A percentile compares a stretch with the other conserved stretches of the same genome.
These are phyloP conservation scores for Hedychridium roseum DNA, from an alignment of 2,888 invertebrate species.

Conservation along the genomic window DNA sequence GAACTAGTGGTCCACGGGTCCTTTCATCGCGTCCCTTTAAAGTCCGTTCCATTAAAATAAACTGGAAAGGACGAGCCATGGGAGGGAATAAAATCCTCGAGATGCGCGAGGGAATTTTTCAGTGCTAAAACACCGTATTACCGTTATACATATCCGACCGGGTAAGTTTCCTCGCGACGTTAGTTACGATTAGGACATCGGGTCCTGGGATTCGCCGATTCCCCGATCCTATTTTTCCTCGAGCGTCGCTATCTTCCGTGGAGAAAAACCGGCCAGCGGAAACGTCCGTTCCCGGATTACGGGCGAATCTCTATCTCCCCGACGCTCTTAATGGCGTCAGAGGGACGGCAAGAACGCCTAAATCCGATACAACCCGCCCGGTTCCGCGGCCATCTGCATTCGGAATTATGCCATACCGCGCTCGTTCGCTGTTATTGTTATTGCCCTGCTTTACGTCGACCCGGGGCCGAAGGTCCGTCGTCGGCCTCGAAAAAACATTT, in stretches of 20 bases:
- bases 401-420: no score
- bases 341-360: not conserved
- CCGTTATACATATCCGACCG: slow-evolving; percentile 25
- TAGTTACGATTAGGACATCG: slow-evolving; percentile 38
- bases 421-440: no score
- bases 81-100: no score
- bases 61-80: no score
- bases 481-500: no score
- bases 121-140: slow-evolving; percentile 20
- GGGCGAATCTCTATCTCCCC: slow-evolving; percentile 11
- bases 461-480: no score
- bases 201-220: slow-evolving; percentile 35
- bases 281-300: slow-evolving; percentile 17
- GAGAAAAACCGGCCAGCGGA: slow-evolving; percentile 11
- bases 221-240: slow-evolving; percentile 36
- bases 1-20: no score
- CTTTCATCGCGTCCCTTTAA: no score
- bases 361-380: no score
- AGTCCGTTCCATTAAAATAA: no score
- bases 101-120: slow-evolving; percentile 26
- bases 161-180: slow-evolving; percentile 31
- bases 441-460: no score
- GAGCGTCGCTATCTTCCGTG: slow-evolving; percentile 7
- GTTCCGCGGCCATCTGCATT: no score
- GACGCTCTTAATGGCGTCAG: not conserved